phyloP scores from a whole-genome alignment of 2,888 invertebrate genomes.

The Bimastos eiseni region DNA sequence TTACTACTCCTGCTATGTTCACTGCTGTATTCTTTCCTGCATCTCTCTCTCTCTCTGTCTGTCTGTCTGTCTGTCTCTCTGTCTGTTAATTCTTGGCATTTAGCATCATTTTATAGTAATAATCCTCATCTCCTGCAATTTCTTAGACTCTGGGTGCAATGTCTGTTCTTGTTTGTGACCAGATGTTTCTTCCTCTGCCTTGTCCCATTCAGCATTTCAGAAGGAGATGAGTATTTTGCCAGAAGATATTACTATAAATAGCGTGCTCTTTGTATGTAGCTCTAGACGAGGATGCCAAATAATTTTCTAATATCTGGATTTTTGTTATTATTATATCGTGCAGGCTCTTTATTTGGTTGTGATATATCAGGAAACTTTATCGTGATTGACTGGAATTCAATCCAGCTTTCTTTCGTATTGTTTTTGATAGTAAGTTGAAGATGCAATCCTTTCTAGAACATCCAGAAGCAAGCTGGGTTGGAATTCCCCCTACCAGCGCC shows the following conservation, averaged over 20 bases:
- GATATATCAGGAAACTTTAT: neutral
- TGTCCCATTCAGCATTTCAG: neutral
- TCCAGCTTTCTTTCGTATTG: neutral
- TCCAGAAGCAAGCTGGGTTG: neutral
- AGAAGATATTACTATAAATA: neutral
- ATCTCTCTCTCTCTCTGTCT: too few relatives aligned
- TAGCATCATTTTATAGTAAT: neutral
- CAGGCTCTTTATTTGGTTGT: slow-evolving; percentile 13
- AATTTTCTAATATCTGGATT: neutral
- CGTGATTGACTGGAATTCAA: neutral
- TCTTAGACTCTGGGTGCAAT: slow-evolving; percentile 1
- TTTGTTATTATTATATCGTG: neutral
- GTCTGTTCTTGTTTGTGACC: neutral
- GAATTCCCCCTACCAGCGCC: neutral
- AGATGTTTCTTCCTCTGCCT: neutral
- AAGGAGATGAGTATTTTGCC: neutral
- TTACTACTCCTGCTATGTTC: neutral
- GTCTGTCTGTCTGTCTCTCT: neutral
- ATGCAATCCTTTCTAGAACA: neutral
- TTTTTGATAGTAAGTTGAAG: neutral
- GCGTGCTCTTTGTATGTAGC: neutral
- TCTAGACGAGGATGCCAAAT: neutral
- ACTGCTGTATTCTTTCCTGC: too few relatives aligned
- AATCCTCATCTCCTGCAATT: neutral
- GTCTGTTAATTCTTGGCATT: neutral